These are phyloP conservation scores for Diarsia mendica DNA, from an alignment of 2,888 invertebrate genomes.

Conservation along the genomic window DNA sequence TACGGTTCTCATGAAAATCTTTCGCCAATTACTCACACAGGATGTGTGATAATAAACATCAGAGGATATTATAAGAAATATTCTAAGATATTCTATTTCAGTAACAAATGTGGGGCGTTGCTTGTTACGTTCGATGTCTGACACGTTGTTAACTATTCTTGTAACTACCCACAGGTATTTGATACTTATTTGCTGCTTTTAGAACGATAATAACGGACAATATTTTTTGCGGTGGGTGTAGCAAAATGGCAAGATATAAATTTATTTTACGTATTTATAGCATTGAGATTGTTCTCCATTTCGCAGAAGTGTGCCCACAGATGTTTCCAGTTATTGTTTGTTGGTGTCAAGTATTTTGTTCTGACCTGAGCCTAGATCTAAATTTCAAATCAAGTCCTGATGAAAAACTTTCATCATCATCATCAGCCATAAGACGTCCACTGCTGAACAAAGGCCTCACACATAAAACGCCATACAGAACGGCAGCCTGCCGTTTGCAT, in stretches of 20 bases:
- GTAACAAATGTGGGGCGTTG: background rate
- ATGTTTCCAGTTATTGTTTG: background rate
- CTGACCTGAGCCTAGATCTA: background rate
- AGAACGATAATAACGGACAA: background rate
- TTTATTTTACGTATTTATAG: background rate
- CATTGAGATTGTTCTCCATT: background rate
- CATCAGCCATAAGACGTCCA: too few relatives aligned
- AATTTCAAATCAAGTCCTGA: background rate
- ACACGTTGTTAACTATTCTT: conserved; percentile 5
- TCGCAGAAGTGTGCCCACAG: background rate
- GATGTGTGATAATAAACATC: too few relatives aligned
- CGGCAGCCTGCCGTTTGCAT: too few relatives aligned
- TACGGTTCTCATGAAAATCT: background rate
- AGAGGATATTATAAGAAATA: background rate
- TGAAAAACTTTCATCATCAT: background rate
- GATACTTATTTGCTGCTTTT: conserved; percentile 3
- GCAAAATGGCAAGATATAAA: background rate
- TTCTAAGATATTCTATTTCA: conserved; percentile 20
- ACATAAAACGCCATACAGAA: too few relatives aligned
- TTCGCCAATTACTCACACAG: background rate
- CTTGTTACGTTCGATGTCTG: conserved; percentile 5
- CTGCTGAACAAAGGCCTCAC: too few relatives aligned
- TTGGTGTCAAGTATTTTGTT: background rate
- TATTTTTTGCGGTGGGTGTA: background rate
- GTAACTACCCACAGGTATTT: background rate